Percentiles rank a stretch among this genome's conserved stretches.
These are phyloP conservation scores for Myotis vivesi DNA, from an alignment of 2,797 vertebrate genomes.

Conservation along the genomic window DNA sequence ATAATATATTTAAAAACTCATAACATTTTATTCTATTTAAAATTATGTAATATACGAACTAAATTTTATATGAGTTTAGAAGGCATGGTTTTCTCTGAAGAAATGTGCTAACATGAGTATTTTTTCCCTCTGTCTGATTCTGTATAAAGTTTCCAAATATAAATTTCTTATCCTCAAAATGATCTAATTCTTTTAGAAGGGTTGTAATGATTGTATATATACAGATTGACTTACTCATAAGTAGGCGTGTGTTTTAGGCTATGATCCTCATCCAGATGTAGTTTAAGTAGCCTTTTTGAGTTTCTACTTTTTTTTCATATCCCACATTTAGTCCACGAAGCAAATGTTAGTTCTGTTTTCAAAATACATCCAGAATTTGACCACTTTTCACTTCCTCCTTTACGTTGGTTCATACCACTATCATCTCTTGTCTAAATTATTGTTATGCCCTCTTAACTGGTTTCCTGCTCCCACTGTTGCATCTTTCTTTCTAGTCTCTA, in stretches of 20 bases:
- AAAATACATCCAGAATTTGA: not conserved
- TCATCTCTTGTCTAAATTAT: not conserved
- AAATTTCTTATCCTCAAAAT: not conserved
- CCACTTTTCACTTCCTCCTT: not conserved
- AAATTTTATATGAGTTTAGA: not conserved
- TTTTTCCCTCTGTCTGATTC: not conserved
- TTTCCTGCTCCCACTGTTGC: not conserved
- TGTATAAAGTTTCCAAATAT: not conserved
- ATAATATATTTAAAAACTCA: not conserved
- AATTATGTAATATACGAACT: not conserved
- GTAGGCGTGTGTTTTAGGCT: not conserved
- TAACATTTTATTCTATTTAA: not conserved
- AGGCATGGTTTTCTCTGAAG: constrained; percentile 1
- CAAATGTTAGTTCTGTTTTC: not conserved
- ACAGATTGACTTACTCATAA: not conserved
- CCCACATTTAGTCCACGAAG: not conserved
- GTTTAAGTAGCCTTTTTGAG: not conserved
- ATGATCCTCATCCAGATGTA: not conserved
- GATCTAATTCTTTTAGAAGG: not conserved
- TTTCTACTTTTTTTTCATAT: not conserved
- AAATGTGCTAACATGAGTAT: not conserved
- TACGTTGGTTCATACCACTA: too few species aligned
- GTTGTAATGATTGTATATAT: not conserved
- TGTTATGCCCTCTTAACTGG: not conserved
- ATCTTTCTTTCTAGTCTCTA: not conserved